A percentile compares a stretch with the other conserved stretches of the same genome.
These are phyloP conservation scores for Scytalopus superciliaris DNA, from an alignment of 2,113 vertebrate species.

Conservation along the genomic window DNA sequence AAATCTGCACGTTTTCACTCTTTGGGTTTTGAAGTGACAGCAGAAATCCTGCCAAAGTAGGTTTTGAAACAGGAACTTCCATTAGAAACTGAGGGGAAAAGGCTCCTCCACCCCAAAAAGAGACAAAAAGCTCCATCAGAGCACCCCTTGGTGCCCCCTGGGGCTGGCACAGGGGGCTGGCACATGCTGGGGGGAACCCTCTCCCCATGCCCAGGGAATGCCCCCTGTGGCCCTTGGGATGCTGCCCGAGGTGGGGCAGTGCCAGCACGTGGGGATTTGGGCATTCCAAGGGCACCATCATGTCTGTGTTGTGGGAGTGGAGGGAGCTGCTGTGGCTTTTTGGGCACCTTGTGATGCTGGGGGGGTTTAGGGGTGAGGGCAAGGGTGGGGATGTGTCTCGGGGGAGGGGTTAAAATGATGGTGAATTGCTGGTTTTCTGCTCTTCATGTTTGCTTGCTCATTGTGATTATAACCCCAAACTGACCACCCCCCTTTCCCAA, in stretches of 20 bases:
- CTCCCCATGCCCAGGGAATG: not conserved
- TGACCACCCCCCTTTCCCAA: not conserved
- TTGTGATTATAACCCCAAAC: not conserved
- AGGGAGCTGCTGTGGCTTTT: fast-evolving
- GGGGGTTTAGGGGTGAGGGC: not conserved
- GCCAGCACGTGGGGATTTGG: fast-evolving
- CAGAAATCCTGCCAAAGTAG: not conserved
- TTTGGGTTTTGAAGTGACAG: not conserved
- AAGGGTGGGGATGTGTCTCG: not conserved
- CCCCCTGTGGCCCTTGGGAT: not conserved
- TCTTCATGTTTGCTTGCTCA: not conserved
- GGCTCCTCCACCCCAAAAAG: not conserved
- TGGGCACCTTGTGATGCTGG: not conserved
- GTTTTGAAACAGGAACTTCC: not conserved
- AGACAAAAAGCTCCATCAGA: not conserved
- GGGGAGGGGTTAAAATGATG: not conserved
- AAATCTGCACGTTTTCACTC: not conserved
- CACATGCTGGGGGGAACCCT: not conserved
- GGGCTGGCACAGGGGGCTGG: not conserved
- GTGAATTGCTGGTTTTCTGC: fast-evolving
- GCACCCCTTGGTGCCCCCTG: not conserved
- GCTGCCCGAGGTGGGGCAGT: not conserved
- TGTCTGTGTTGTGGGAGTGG: fast-evolving
- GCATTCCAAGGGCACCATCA: not conserved
- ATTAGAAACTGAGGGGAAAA: not conserved